Base-by-base conservation (phyloP, 1,140 invertebrate species). In the Alviniconcha marisindica region DNA sequence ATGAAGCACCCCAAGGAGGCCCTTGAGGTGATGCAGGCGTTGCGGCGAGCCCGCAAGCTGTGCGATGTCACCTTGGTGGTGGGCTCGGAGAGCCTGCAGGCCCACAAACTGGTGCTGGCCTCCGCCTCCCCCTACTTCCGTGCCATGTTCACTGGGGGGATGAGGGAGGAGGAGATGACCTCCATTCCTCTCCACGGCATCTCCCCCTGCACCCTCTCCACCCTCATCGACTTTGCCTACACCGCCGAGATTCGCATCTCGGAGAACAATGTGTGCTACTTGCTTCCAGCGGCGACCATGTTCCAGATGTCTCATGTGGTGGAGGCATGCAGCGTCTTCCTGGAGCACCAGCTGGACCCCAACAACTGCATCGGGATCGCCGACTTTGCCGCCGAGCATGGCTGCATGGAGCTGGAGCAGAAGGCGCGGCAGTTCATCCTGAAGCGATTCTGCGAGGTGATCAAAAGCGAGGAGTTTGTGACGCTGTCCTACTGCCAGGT, bases 71-170 rank as follows among this genome's bases (percentile, higher is more conserved):
- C 90, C 5, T 85, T 93, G 36, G 81, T 89, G 51, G 91, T 91
- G 7, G 91, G 89, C 38, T 86, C 90, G 28, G 89, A 91, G 81
- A 87, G 88, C 60, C 91, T 91, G 82, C 66, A 85, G 78, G 92
- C 90, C 40, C 93, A 93, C 86, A 92, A 92, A 81, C 88, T 93
- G 63, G 91, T 93, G 5, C 81, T 93, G 74, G 92, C 93, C 5
- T 89, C 93, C 28, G 89, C 92, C 31, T 92, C 91, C 88, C 88
- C 91, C 33, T 91, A 92, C 87, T 99, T 99, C 92, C 96, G 97
- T 93, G 97, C 97, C 60, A 98, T 98, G 97, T 98, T 98, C 82
- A 99, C 98, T 28, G 97, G 98, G 56, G 98, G 99, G 1, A 94
- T 98, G 84, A 96, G 96, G 88, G 97, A 98, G 93, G 95, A 96